A percentile compares a stretch with the other conserved stretches of the same genome.
phyloP scores from a whole-genome alignment of 2,888 invertebrate genomes.

The Xestia xanthographa region DNA sequence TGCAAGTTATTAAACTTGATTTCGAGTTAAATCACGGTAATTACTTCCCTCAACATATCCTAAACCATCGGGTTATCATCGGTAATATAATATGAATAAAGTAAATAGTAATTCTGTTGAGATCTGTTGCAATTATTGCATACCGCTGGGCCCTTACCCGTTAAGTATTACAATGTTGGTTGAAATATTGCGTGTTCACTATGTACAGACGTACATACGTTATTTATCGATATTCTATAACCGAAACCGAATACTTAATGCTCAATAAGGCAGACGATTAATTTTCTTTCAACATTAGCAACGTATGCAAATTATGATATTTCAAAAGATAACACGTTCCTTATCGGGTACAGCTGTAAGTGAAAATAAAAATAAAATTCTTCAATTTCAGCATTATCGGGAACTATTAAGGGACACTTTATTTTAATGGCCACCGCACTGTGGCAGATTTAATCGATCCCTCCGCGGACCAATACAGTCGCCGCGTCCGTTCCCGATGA shows the following conservation, averaged over 20 bases:
- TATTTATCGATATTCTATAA: slow-evolving; percentile 65
- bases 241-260: slow-evolving; percentile 67
- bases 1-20: slow-evolving; percentile 55
- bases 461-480: slow-evolving; percentile 72
- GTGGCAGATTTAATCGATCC: slow-evolving; percentile 85
- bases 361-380: slow-evolving; percentile 68
- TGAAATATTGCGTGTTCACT: slow-evolving; percentile 63
- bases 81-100: slow-evolving; percentile 60
- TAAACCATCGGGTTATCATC: slow-evolving; percentile 56
- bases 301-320: slow-evolving; percentile 71
- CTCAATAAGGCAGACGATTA: slow-evolving; percentile 64
- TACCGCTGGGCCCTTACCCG: slow-evolving; percentile 53
- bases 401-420: slow-evolving; percentile 82
- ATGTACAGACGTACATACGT: slow-evolving; percentile 45
- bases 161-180: slow-evolving; percentile 63
- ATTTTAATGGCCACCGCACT: slow-evolving; percentile 84
- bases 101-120: slow-evolving; percentile 64
- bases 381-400: slow-evolving; percentile 78
- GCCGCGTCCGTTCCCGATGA: slow-evolving; percentile 84
- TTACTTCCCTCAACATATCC: slow-evolving; percentile 48
- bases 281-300: slow-evolving; percentile 66
- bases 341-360: slow-evolving; percentile 74
- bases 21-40: slow-evolving; percentile 49
- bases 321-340: slow-evolving; percentile 64
- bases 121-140: slow-evolving; percentile 68